phyloP scores from a whole-genome alignment of 2,888 invertebrate species.

The Calephelis perditalis region DNA sequence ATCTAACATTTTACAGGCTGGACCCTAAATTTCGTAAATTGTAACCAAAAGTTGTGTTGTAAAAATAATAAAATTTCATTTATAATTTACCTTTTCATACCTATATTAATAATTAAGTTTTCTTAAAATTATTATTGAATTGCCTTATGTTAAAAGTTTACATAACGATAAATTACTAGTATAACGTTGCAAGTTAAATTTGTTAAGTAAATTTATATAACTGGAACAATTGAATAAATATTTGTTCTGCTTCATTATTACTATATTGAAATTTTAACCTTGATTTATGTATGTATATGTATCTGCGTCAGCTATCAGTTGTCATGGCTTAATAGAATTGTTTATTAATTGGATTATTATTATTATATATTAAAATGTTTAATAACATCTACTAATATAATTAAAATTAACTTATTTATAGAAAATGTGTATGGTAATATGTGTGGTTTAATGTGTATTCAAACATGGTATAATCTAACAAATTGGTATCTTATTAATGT shows the following conservation, averaged over 20 bases:
- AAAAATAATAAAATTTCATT: too few species aligned
- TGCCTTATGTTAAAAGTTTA: too few species aligned
- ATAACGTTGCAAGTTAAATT: too few species aligned
- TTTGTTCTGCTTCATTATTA: neutral
- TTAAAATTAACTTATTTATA: too few species aligned
- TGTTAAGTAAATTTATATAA: neutral
- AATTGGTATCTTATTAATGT: neutral
- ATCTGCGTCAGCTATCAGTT: constrained; percentile 30
- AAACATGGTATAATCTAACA: neutral
- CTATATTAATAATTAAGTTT: too few species aligned
- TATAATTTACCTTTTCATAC: too few species aligned
- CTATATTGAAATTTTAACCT: neutral
- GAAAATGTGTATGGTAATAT: neutral
- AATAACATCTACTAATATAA: too few species aligned
- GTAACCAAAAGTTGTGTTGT: too few species aligned
- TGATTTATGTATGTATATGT: constrained; percentile 18
- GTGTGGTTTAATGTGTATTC: constrained; percentile 4
- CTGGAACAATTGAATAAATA: neutral
- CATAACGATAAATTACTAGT: too few species aligned
- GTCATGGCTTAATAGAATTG: constrained; percentile 69
- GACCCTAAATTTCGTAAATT: too few species aligned
- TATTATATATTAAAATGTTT: constrained; percentile 3
- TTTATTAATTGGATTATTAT: constrained; percentile 9
- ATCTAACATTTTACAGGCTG: too few species aligned
- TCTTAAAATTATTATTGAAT: too few species aligned